Conservation (phyloP, 2,797 vertebrate genomes). For the Gymnothorax javanicus region DNA sequence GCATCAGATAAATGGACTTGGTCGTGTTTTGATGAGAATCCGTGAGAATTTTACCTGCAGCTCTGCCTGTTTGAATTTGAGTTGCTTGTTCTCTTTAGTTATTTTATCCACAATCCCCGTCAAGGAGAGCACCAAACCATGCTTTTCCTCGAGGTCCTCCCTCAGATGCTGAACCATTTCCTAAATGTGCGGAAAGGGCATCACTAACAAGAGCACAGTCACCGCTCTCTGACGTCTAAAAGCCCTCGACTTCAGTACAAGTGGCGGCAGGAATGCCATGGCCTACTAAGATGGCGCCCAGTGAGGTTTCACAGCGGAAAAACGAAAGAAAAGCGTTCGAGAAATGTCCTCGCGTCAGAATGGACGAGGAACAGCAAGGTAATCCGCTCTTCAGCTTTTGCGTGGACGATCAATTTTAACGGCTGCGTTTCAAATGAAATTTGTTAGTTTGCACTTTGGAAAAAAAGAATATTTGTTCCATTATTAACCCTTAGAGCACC, state of each 20-base stretch:
- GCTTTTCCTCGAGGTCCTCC: constrained; percentile 61
- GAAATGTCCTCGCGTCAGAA: background rate
- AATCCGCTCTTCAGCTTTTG: background rate
- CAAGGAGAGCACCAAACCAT: constrained; percentile 57
- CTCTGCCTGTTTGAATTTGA: constrained; percentile 58
- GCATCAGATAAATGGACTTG: background rate
- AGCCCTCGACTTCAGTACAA: background rate
- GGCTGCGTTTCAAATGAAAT: background rate
- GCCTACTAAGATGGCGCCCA: background rate
- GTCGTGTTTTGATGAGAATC: constrained; percentile 4
- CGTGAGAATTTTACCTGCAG: constrained; percentile 65
- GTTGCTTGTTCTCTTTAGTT: constrained; percentile 69
- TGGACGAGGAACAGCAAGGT: background rate
- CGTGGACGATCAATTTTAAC: background rate
- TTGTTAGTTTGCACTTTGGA: background rate
- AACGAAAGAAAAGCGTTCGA: background rate
- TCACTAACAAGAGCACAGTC: constrained; percentile 30
- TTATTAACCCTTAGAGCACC: too few species aligned
- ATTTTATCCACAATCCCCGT: constrained; percentile 65
- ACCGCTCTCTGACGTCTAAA: background rate
- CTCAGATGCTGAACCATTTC: constrained; percentile 50
- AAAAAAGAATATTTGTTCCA: too few species aligned
- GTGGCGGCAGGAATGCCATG: constrained; percentile 5
- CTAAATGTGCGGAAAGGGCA: constrained; percentile 55
- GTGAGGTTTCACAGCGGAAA: background rate